These are phyloP conservation scores for Dolichopus griseipennis DNA, from an alignment of 2,888 invertebrate genomes.

Conservation along the genomic window DNA sequence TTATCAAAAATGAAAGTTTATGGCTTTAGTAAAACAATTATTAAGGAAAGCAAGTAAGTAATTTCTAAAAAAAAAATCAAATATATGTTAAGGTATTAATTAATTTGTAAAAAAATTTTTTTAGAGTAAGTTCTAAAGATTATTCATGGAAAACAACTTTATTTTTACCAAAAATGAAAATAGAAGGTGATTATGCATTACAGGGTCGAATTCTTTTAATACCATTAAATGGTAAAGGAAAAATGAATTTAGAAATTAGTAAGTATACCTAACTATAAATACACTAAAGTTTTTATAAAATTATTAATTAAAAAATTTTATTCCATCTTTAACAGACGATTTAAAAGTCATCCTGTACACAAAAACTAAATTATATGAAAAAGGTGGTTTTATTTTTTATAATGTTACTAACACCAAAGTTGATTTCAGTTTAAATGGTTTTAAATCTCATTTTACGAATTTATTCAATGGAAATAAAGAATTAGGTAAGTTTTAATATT, in stretches of 20 bases:
- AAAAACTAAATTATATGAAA: conserved; percentile 55
- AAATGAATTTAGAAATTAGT: conserved; percentile 65
- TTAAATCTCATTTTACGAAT: conserved; percentile 60
- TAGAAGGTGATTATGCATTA: conserved; percentile 60
- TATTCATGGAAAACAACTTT: conserved; percentile 63
- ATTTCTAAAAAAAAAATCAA: not conserved
- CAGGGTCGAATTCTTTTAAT: conserved; percentile 61
- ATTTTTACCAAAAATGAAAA: conserved; percentile 55
- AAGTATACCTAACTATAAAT: conserved; percentile 30
- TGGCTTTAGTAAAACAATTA: conserved; percentile 58
- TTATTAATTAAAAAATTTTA: not conserved
- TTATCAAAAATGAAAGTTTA: conserved; percentile 57
- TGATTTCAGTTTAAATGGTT: conserved; percentile 58
- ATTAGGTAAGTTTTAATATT: conserved; percentile 46
- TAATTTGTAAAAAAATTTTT: conserved; percentile 22
- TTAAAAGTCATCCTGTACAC: conserved; percentile 58
- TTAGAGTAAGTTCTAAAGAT: conserved; percentile 56
- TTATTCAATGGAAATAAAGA: conserved; percentile 64
- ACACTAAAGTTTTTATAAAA: not conserved
- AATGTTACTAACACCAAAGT: conserved; percentile 59
- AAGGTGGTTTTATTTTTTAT: conserved; percentile 57
- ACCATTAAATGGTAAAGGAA: conserved; percentile 58
- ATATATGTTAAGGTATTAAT: not conserved
- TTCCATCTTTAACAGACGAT: conserved; percentile 29
- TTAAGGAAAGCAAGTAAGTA: conserved; percentile 53